phyloP scores from a whole-genome alignment of 2,888 invertebrate genomes.

The Sphinx pinastri region DNA sequence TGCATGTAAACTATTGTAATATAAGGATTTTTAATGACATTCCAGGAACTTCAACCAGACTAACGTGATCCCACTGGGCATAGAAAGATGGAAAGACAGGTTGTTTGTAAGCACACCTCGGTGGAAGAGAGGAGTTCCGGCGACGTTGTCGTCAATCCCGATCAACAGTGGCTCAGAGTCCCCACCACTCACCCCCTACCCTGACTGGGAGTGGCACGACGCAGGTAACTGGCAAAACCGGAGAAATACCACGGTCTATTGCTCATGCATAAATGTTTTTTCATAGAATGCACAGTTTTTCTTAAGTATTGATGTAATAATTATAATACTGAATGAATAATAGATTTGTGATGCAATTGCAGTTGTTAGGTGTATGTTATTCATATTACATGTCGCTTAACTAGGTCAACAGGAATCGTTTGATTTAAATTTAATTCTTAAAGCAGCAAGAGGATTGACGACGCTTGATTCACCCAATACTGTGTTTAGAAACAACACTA shows the following conservation, averaged over 20 bases:
- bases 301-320: background rate
- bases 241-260: background rate
- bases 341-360: no score
- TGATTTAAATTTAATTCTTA: no score
- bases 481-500: no score
- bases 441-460: no score
- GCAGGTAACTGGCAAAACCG: conserved; percentile 56
- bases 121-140: conserved; percentile 90
- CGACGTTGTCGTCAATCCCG: conserved; percentile 87
- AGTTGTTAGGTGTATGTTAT: no score
- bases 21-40: conserved; percentile 9
- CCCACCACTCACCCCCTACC: conserved; percentile 88
- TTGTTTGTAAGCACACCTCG: conserved; percentile 91
- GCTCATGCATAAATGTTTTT: background rate
- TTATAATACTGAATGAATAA: no score
- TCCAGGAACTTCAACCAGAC: conserved; percentile 85
- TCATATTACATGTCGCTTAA: no score
- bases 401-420: no score
- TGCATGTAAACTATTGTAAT: no score
- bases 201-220: conserved; percentile 89
- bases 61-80: conserved; percentile 89
- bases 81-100: conserved; percentile 87
- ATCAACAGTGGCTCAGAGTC: conserved; percentile 78
- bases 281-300: background rate
- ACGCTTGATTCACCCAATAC: no score